Conservation (phyloP, 2,888 invertebrate genomes). For the Mayetiola destructor region DNA sequence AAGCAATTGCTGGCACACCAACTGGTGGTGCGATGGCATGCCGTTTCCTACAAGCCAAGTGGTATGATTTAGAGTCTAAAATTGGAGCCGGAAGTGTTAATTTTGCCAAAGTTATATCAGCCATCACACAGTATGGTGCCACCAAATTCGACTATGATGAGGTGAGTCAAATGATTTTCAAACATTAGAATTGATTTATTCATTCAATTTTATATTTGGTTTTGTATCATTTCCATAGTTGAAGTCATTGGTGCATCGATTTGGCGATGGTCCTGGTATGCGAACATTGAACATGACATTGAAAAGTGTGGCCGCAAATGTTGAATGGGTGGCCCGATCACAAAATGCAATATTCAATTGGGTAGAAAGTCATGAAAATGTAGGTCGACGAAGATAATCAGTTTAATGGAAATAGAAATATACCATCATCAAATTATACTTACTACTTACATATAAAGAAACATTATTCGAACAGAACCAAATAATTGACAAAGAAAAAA, state of each 20-base stretch:
- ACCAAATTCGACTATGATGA: conserved; percentile 37
- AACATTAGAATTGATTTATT: not conserved
- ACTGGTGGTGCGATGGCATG: conserved; percentile 36
- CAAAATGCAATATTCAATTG: conserved; percentile 34
- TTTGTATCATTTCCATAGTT: conserved; percentile 26
- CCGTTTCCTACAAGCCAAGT: conserved; percentile 35
- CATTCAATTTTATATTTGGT: not conserved
- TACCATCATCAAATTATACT: no score
- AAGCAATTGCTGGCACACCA: conserved; percentile 36
- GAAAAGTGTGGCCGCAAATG: conserved; percentile 35
- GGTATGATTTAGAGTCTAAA: conserved; percentile 33
- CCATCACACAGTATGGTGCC: conserved; percentile 36
- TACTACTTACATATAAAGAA: no score
- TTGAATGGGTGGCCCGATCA: conserved; percentile 35
- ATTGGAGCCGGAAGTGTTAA: conserved; percentile 33
- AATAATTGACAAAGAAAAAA: no score
- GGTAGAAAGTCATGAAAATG: conserved; percentile 30
- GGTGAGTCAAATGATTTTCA: conserved; percentile 23
- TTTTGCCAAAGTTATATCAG: conserved; percentile 36
- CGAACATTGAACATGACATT: conserved; percentile 34
- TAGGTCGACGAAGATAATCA: not conserved
- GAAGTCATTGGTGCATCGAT: conserved; percentile 34
- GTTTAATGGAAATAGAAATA: no score
- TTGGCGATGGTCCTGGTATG: conserved; percentile 35
- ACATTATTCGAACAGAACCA: no score